Percentiles rank a stretch among this genome's conserved stretches.
phyloP scores from a whole-genome alignment of 2,113 vertebrate genomes.

The Semicossyphus pulcher region DNA sequence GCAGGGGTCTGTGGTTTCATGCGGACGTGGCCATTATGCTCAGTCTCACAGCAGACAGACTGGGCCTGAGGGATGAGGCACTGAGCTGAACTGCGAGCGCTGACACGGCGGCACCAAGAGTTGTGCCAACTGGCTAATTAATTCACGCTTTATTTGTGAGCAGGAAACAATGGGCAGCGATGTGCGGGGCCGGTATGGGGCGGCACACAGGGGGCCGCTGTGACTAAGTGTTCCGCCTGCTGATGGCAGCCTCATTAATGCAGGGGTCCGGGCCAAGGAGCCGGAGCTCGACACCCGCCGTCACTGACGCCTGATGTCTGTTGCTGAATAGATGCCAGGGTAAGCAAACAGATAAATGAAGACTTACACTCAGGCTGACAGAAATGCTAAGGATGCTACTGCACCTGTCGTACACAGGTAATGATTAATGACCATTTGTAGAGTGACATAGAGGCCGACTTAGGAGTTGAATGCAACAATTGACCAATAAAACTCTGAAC shows the following conservation, averaged over 20 bases:
- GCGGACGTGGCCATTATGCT: slow-evolving; percentile 26
- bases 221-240: slow-evolving; percentile 70
- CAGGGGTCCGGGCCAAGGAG: slow-evolving; percentile 73
- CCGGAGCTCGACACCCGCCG: slow-evolving; percentile 69
- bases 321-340: slow-evolving; percentile 68
- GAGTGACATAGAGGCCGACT: slow-evolving; percentile 12
- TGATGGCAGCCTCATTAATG: slow-evolving; percentile 79
- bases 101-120: slow-evolving; percentile 53
- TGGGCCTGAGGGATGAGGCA: slow-evolving; percentile 57
- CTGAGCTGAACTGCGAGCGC: slow-evolving; percentile 51
- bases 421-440: slow-evolving; percentile 65
- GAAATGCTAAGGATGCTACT: slow-evolving; percentile 58
- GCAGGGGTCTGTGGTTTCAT: slow-evolving; percentile 54
- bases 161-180: slow-evolving; percentile 74
- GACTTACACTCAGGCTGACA: slow-evolving; percentile 36
- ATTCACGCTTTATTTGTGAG: slow-evolving; percentile 76
- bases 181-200: slow-evolving; percentile 62
- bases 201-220: slow-evolving; percentile 74
- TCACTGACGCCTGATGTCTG: slow-evolving; percentile 68
- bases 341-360: slow-evolving; percentile 67
- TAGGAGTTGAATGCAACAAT: no score
- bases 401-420: slow-evolving; percentile 62
- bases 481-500: no score
- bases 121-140: slow-evolving; percentile 77
- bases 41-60: slow-evolving; percentile 55